Evolutionary conservation across 2,797 vertebrate species (phyloP), one percentile per base, ranked within the genome.

Genomic region (Ispidina picta): DNA sequence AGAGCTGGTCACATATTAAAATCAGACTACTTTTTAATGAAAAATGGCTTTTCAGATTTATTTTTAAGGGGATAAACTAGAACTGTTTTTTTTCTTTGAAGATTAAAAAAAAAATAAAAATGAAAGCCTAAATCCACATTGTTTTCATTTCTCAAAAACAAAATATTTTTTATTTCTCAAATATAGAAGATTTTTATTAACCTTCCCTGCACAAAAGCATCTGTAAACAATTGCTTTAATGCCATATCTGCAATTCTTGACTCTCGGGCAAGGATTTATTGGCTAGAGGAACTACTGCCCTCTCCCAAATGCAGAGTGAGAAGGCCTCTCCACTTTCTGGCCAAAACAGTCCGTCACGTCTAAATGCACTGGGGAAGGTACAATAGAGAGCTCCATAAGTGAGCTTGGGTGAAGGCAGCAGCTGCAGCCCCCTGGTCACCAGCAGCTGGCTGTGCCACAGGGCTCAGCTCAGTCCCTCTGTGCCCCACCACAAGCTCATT

Each of bases 71-170:
- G 5, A 2, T 63, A 73, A 80, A 63, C 5, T 19, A 23, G 10
- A 79, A 6, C 8, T 48, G 1, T 5, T 33, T 64, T 65, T 51
- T 77, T 87, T 33, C 6, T 86, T 78, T 25, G 49, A 72, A 62
- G 31, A 23, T 43, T n/a, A 51, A 58, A 71, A 35, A 78, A 29
- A 2, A 55, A 58, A 71, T n/a, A 81, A 23, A 1, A 29, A 39
- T 15, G 37, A 39, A 65, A 71, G 29, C 14, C 55, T 65, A 63
- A 78, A 75, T 78, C 51, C 19, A 48, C 48, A 52, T 51, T 54
- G 7, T 56, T 90, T 88, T 64, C 8, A 33, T 87, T 79, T 89
- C 37, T 77, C 41, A 60, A 64, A 84, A 84, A 59, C 15, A 48
- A 41, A 44, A 48, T 2, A 20, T 65, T 73, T 59, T 86, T 88